Evolutionary conservation across 2,113 vertebrate species (phyloP), one percentile per base, ranked within the genome.

Genomic region (Naja naja): DNA sequence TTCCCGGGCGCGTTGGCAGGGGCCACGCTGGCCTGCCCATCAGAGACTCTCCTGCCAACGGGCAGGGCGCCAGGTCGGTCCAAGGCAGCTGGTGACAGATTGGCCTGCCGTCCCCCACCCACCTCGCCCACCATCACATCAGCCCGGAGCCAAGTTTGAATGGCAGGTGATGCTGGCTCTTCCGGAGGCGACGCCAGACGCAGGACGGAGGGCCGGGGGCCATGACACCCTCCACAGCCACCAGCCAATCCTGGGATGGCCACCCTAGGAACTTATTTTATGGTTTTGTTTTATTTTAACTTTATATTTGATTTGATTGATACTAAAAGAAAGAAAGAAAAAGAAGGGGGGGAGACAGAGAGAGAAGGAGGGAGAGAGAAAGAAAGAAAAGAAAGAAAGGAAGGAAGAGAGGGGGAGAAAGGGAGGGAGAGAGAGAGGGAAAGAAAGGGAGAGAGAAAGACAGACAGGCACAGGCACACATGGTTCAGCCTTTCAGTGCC

Each of bases 161-260:
- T 45, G 14, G n/a, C 12, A 43, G 60, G 64, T 5, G 22, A 16
- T 30, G 56, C 56, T 47, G 39, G 56, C 27, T 5, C 39, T 27
- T 47, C 18, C 4, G 27, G 10, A 30, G 8, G 4, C 2, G 2
- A 10, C 20, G 4, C 14, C 22, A 2, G 10, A 56, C 1, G 4
- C 27, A 23, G 39, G 18, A 22, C 18, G 52, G 87, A 45, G 43
- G 47, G 49, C 1, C 6, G 5, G 47, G 81, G 74, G 64, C 30
- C 85, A 2, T 1, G 58, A 34, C 6, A 3, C 55, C 10, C 7
- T n/a, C 45, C 18, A 14, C 88, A 58, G 69, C 52, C 3, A 9
- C 20, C 7, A 3, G 20, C 89, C 27, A 34, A 23, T 56, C 89
- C 74, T 20, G n/a, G 5, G 60, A 64, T 88, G 60, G 3, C 8